Conservation (phyloP, 1,140 invertebrate genomes). For the Papilio aristodemus region DNA sequence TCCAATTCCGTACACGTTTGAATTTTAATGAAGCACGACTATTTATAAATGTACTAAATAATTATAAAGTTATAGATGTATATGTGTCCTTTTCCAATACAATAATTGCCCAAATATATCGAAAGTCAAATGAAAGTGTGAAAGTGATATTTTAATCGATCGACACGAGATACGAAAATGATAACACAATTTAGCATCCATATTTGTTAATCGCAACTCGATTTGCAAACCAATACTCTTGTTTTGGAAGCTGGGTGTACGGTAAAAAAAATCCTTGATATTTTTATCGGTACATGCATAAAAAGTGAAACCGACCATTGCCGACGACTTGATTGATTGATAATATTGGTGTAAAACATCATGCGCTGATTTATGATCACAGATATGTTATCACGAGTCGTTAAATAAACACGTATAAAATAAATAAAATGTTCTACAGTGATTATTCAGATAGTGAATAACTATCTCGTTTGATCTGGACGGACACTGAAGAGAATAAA, state of each 20-base stretch:
- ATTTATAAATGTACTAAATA: too few relatives aligned
- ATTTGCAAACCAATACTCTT: conserved; percentile 10
- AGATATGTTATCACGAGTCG: conserved; percentile 2
- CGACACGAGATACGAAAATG: not conserved
- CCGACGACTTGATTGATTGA: conserved; percentile 16
- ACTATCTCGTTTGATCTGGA: too few relatives aligned
- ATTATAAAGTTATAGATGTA: not conserved
- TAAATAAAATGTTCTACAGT: not conserved
- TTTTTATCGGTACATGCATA: not conserved
- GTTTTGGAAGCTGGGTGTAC: not conserved
- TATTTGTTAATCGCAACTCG: conserved; percentile 13
- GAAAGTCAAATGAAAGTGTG: conserved; percentile 23
- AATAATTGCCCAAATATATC: not conserved
- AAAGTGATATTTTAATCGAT: conserved; percentile 21
- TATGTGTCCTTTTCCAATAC: not conserved
- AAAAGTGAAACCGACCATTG: conserved; percentile 23
- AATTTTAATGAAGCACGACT: too few relatives aligned
- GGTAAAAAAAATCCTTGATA: not conserved
- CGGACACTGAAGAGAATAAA: too few relatives aligned
- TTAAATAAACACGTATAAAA: conserved; percentile 8
- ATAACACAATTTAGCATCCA: conserved; percentile 27
- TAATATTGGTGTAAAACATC: conserved; percentile 12
- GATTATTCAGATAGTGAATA: too few relatives aligned
- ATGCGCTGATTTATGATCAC: conserved; percentile 18
- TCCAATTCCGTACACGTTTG: too few relatives aligned